phyloP scores from a whole-genome alignment of 1,140 invertebrate genomes.

The Ooceraea biroi region DNA sequence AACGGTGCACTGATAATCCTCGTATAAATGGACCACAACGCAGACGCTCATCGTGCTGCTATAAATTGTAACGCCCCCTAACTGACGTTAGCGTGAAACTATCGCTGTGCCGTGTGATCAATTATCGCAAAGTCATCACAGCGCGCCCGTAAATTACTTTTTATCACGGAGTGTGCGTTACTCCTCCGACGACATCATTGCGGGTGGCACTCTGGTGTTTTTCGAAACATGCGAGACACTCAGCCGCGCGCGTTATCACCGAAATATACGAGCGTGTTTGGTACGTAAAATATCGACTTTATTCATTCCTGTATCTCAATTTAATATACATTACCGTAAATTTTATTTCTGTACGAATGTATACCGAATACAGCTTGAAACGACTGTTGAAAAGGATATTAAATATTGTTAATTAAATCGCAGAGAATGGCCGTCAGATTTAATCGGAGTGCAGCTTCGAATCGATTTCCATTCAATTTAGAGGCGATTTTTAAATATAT shows the following conservation, averaged over 20 bases:
- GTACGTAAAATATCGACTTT: not conserved
- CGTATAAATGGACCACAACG: conserved; percentile 29
- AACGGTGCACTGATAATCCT: conserved; percentile 6
- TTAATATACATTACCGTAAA: not conserved
- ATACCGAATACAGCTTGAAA: not conserved
- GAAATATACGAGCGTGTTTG: conserved; percentile 47
- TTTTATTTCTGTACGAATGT: not conserved
- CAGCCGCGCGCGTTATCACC: conserved; percentile 31
- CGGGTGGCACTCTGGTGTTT: not conserved
- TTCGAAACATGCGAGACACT: not conserved
- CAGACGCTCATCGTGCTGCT: conserved; percentile 44
- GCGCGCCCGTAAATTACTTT: too few species aligned
- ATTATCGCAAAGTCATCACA: conserved; percentile 31
- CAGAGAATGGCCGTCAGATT: not conserved
- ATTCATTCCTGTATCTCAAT: not conserved
- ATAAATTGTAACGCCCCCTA: conserved; percentile 71
- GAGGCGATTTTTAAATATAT: too few species aligned
- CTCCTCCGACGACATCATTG: not conserved
- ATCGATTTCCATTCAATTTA: not conserved
- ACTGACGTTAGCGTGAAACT: conserved; percentile 50
- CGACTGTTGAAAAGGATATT: not conserved
- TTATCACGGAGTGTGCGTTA: too few species aligned
- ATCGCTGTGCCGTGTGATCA: conserved; percentile 19
- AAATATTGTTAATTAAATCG: conserved; percentile 16
- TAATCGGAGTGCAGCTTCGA: not conserved